Evolutionary conservation across 2,113 vertebrate species (phyloP), one percentile per base, ranked within the genome.

Genomic region (Cryptotis parvus): DNA sequence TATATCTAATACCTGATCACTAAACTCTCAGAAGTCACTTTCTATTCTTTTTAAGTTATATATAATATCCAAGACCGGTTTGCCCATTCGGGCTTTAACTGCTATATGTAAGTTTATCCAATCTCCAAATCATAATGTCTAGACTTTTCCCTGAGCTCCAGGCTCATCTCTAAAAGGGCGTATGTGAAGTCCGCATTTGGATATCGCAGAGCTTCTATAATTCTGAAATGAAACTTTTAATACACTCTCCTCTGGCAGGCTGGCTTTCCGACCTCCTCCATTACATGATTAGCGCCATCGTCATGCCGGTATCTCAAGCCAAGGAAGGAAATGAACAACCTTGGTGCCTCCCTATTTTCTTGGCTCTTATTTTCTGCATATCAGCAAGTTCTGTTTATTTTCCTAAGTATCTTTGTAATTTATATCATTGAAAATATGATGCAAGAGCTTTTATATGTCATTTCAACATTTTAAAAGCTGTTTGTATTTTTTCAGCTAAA

Each of bases 341-440:
- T 49, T 75, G 33, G 73, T 81, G 69, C 14, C 27, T 92, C 1
- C 6, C 5, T 41, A 22, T 82, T 84, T 78, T 24, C 12, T 85
- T 85, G 39, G 75, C 8, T 81, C n/a, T 16, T 77, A 43, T 39
- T 86, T 68, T 85, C 35, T 75, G 11, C 37, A 35, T 49, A 69
- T 81, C 33, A 90, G 76, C 72, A 91, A 75, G 20, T 87, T 87
- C 33, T 89, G 31, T 73, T 84, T 45, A 61, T 58, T 94, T 9
- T 77, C 0, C 80, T 83, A 70, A 92, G 58, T 7, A 70, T 77
- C 75, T 80, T 43, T 92, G n/a, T 70, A 84, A 81, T 61, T 90
- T 15, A 89, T 88, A 69, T 80, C 68, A 90, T 74, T 79, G 41
- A 66, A 74, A 87, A 39, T 89, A 87, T 72, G 35, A 84, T 29